Base-by-base conservation (phyloP, 1,140 invertebrate species). In the Galendromus occidentalis region DNA sequence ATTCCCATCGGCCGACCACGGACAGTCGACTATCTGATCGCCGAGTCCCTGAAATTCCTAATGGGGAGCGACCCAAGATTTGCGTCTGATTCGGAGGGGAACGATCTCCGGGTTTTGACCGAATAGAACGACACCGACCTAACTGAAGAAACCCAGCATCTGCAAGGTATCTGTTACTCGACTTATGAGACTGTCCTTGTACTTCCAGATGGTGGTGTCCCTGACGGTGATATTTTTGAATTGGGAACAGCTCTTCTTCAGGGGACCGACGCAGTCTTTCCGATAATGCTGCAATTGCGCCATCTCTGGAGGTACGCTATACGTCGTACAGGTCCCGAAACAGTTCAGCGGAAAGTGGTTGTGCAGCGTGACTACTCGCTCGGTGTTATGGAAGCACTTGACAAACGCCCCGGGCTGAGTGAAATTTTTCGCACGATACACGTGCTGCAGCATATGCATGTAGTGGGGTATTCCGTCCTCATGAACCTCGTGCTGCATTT, bases 221-320 rank as follows among this genome's bases (percentile, higher is more conserved):
- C 86, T 80, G 18, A 89, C 81, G 25, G 86, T 87, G 68, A 87
- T 84, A 71, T 86, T 83, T 25, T 86, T 80, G 73, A 85, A 91
- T 70, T 90, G 85, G 18, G 83, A 81, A 76, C 90, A 94, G 30
- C 81, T 79, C 75, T 91, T 91, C 75, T 87, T 88, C 68, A 92
- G 75, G 14, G 87, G 88, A 66, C 84, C 87, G 12, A 92, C 88
- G 75, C 91, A 95, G 72, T 91, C 87, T 12, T 86, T 86, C 30
- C 91, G 81, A 76, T 94, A 96, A 74, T 96, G 91, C 73, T 94
- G 88, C 69, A 95, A 76, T 68, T 94, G 86, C 7, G 91, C 91
- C 68, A 88, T 84, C 51, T 80, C 78, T 1, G 85, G 87, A 68
- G 87, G 83, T 66, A 94, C 84, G 9, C 87, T 81, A 76, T 87